A percentile compares a stretch with the other conserved stretches of the same genome.
phyloP scores from a whole-genome alignment of 2,797 vertebrate species.

The Coregonus ussuriensis region DNA sequence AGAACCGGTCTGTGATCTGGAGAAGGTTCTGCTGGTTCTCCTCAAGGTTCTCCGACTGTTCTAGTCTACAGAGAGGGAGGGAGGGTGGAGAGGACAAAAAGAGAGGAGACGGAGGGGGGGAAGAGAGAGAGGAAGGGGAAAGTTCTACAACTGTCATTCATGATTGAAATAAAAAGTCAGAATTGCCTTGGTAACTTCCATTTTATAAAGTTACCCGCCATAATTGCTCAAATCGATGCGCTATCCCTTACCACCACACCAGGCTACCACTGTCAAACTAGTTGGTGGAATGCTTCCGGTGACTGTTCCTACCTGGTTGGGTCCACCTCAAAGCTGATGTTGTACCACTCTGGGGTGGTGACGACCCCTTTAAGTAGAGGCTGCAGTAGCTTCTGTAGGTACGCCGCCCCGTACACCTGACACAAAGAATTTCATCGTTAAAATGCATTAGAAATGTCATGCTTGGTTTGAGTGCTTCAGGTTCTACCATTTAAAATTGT shows the following conservation, averaged over 20 bases:
- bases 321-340: constrained; percentile 97
- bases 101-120: too few relatives aligned
- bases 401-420: constrained; percentile 95
- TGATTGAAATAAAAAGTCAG: not conserved
- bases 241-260: too few relatives aligned
- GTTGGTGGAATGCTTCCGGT: too few relatives aligned
- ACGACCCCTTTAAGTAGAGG: constrained; percentile 90
- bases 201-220: too few relatives aligned
- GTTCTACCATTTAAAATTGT: too few relatives aligned
- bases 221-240: too few relatives aligned
- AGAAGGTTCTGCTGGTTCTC: constrained; percentile 94
- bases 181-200: not conserved
- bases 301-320: constrained; percentile 86
- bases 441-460: too few relatives aligned
- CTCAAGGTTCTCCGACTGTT: constrained; percentile 89
- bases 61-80: too few relatives aligned
- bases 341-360: constrained; percentile 89
- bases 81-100: too few relatives aligned
- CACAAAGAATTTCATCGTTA: not conserved
- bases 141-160: not conserved
- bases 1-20: constrained; percentile 97
- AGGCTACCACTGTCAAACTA: too few relatives aligned
- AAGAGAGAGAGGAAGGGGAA: too few relatives aligned
- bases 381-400: constrained; percentile 95
- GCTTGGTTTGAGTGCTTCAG: too few relatives aligned